These are phyloP conservation scores for Kuschelorhynchus macadamiae DNA, from an alignment of 2,888 invertebrate species.

Conservation along the genomic window DNA sequence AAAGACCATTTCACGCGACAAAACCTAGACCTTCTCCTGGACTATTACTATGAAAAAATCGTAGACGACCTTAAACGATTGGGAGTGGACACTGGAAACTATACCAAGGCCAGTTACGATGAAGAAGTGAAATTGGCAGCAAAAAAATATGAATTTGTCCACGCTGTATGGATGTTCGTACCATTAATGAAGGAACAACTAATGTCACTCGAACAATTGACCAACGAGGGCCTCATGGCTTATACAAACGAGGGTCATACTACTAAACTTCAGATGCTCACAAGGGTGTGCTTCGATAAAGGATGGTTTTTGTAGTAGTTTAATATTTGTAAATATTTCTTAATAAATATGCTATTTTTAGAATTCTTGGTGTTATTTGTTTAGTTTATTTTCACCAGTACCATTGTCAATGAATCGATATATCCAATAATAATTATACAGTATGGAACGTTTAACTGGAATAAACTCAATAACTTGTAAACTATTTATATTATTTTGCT, in stretches of 20 bases:
- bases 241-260: not conserved
- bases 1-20: slow-evolving; percentile 8
- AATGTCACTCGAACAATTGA: no score
- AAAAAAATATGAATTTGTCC: slow-evolving; percentile 32
- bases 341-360: no score
- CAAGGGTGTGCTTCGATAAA: slow-evolving; percentile 18
- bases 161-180: slow-evolving; percentile 36
- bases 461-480: no score
- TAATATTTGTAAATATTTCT: no score
- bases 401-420: no score
- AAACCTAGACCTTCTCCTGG: slow-evolving; percentile 30
- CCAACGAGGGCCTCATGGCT: no score
- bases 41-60: slow-evolving; percentile 36
- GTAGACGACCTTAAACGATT: slow-evolving; percentile 21
- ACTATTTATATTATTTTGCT: no score
- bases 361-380: no score
- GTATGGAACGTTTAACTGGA: no score
- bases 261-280: slow-evolving; percentile 10
- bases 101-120: slow-evolving; percentile 26
- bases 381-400: no score
- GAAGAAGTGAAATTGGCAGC: slow-evolving; percentile 31
- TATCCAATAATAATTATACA: no score
- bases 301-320: no score
- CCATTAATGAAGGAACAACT: slow-evolving; percentile 33
- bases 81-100: slow-evolving; percentile 15